phyloP scores from a whole-genome alignment of 2,888 invertebrate species.

The Nipponacmea schrenckii region DNA sequence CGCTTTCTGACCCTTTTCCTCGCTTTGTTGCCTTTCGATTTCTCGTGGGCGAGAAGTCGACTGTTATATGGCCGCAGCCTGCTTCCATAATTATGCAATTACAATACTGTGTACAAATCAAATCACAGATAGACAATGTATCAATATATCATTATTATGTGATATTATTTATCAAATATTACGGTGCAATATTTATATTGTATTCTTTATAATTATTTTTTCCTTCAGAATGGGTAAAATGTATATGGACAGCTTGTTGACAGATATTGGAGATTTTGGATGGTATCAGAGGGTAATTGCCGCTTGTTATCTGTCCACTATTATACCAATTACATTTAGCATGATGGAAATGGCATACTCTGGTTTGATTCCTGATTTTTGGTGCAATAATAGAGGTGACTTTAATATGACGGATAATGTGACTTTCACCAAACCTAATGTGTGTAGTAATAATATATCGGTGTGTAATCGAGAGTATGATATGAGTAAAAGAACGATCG shows the following conservation, averaged over 20 bases:
- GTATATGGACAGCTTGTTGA: background rate
- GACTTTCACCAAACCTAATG: background rate
- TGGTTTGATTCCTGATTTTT: background rate
- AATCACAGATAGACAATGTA: too few species aligned
- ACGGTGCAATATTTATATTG: too few species aligned
- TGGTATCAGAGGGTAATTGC: background rate
- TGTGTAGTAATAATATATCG: background rate
- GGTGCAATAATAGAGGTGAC: background rate
- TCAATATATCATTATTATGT: too few species aligned
- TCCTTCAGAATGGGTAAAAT: background rate
- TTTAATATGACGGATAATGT: background rate
- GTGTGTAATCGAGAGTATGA: background rate
- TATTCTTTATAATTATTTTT: too few species aligned
- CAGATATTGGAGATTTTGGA: background rate
- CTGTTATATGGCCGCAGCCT: too few species aligned
- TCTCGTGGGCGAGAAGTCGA: too few species aligned
- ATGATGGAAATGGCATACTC: conserved; percentile 3
- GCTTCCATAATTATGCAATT: too few species aligned
- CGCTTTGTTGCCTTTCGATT: too few species aligned
- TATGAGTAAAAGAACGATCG: background rate
- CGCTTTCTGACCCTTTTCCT: too few species aligned
- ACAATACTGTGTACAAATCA: too few species aligned
- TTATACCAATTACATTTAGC: background rate
- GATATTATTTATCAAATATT: too few species aligned
- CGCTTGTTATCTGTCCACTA: background rate